These are phyloP conservation scores for Drosophila cardini DNA, from an alignment of 1,140 invertebrate genomes.

Conservation along the genomic window DNA sequence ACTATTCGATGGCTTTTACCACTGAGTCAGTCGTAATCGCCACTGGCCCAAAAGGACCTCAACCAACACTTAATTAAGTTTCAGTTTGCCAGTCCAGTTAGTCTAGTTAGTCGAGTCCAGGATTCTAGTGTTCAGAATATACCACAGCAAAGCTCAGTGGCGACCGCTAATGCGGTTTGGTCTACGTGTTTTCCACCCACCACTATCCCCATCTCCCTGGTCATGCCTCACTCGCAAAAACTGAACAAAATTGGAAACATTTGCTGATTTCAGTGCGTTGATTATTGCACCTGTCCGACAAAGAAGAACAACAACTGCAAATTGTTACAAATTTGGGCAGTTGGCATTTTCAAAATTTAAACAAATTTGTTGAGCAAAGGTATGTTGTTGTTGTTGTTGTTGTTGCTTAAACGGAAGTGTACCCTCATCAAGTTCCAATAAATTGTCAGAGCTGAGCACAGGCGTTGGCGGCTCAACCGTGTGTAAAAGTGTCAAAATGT, in stretches of 20 bases:
- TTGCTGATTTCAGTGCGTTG: constrained; percentile 64
- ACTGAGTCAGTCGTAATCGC: background rate
- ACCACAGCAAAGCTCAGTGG: constrained; percentile 67
- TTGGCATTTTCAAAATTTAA: constrained; percentile 51
- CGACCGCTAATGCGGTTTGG: constrained; percentile 67
- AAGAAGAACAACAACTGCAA: constrained; percentile 36
- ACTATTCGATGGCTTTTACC: background rate
- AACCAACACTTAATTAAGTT: constrained; percentile 74
- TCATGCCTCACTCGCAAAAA: background rate
- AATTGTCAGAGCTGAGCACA: constrained; percentile 67
- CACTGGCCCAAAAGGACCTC: constrained; percentile 22
- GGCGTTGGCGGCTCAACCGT: constrained; percentile 53
- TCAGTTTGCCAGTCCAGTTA: constrained; percentile 37
- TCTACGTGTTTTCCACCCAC: background rate
- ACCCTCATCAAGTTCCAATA: constrained; percentile 73
- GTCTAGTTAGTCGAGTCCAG: constrained; percentile 3
- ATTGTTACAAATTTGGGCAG: constrained; percentile 56
- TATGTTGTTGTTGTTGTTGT: background rate
- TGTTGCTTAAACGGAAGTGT: constrained; percentile 39
- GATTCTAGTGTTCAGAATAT: background rate
- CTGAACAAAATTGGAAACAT: constrained; percentile 45
- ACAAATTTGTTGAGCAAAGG: constrained; percentile 36
- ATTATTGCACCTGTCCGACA: constrained; percentile 43
- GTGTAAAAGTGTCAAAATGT: constrained; percentile 79
- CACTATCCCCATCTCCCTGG: background rate